Base-by-base conservation (phyloP, 2,113 vertebrate genomes). In the Suncus etruscus region DNA sequence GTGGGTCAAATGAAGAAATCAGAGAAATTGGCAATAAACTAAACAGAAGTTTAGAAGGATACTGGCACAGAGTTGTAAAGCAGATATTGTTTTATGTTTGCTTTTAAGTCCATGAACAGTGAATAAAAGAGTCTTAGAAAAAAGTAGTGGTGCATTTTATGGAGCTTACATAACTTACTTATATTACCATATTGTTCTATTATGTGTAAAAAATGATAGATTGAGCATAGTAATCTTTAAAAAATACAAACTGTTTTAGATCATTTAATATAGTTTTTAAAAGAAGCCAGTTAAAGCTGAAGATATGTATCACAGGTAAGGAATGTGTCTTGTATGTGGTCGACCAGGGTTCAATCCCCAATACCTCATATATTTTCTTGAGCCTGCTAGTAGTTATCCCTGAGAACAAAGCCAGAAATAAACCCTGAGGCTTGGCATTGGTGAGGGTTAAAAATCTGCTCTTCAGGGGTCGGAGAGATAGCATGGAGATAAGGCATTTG, bases 1-100 rank as follows among this genome's bases (percentile, higher is more conserved):
- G 83, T 74, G 83, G n/a, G 9, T 87, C 92, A 85, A 91, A 74
- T 93, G 87, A 96, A 91, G 94, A 96, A 96, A 94, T 74, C 79
- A 95, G 47, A 91, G 39, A 96, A 90, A 75, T 84, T 32, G 90
- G 18, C 79, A 92, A 80, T 91, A 94, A 87, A 81, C 69, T 83
- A 54, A 89, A 63, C 20, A 89, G 58, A 93, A 61, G 39, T 85
- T 94, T 85, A 83, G 95, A 94, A 74, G 58, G 45, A 83, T 82
- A 54, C 54, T 54, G 54, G 54, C 54, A 93, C 77, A 90, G 92
- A 94, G 87, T 82, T 94, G 16, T 78, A 91, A 91, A 89, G 45
- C 12, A 89, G 69, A 65, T 72, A 29, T 89, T 78, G 47, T 86
- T 80, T 83, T 63, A 63, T 48, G 20, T 31, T 87, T 80, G 16